Base-by-base conservation (phyloP, 2,113 vertebrate genomes). In the Silurus meridionalis region DNA sequence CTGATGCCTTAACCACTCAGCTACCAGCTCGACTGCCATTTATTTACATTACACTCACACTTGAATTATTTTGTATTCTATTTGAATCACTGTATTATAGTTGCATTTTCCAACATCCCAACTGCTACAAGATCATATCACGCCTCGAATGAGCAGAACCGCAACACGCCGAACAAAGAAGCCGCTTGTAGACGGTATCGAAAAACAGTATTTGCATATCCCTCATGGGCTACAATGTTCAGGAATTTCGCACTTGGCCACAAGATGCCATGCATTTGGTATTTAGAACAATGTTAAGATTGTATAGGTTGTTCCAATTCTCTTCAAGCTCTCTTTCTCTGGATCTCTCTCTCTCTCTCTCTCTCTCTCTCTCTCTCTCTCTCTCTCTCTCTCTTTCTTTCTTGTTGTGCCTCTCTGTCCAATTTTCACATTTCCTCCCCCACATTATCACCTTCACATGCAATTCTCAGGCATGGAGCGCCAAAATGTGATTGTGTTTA, bases 361-460 rank as follows among this genome's bases (percentile, higher is more conserved):
- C 37, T 52, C 81, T 60, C 71, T 74, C 61, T 57, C 48, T 25
- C 52, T 84, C 71, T 83, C 83, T 75, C 50, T n/a, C 10, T 75
- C 58, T 87, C 48, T 53, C 28, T 81, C 50, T 83, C 80, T 80
- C 46, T 72, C 50, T 77, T 28, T 86, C 78, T 80, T 37, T 46
- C 50, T 84, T 61, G 25, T 89, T 75, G 66, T 87, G 46, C 60
- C 78, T 87, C 82, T 83, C 85, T 71, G 79, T 87, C 74, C 71
- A 89, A 89, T 87, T 85, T 86, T 87, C 88, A 88, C 84, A 84
- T 84, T 69, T 80, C 52, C 79, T 85, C 85, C 88, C 63, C 85
- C 88, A 82, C 48, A 64, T 87, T 87, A 79, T 82, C 88, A 89
- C 83, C 85, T 87, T 75, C 83, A 63, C 46, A 60, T 82, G 67